Conservation (phyloP, 37 sponge, comb jelly and placozoan genomes). For the Axinella damicornis region DNA sequence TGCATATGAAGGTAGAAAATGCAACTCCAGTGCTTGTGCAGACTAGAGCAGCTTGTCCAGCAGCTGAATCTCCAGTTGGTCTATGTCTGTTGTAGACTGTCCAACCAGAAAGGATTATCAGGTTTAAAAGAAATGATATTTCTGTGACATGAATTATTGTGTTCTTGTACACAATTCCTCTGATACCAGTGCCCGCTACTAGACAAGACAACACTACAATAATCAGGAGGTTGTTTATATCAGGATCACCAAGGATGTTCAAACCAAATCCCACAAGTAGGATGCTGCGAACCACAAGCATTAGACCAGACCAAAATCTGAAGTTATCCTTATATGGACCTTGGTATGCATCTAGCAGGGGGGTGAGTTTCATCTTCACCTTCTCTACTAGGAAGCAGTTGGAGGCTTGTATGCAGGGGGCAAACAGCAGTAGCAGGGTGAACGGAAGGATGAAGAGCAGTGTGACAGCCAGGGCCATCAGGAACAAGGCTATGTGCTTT, state of each 20-base stretch:
- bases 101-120: neutral
- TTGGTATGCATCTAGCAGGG: constrained; percentile 17
- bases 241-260: neutral
- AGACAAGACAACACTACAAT: neutral
- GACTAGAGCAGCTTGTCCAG: neutral
- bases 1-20: neutral
- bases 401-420: neutral
- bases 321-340: neutral
- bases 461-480: neutral
- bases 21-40: neutral
- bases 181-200: neutral
- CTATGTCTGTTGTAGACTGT: neutral
- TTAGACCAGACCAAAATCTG: constrained; percentile 21
- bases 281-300: neutral
- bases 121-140: constrained; percentile 11
- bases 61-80: neutral
- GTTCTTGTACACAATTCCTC: constrained; percentile 6
- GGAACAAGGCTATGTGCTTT: constrained; percentile 6
- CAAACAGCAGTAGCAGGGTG: constrained; percentile 19
- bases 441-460: constrained; percentile 17
- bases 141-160: neutral
- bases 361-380: neutral
- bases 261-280: constrained; percentile 6
- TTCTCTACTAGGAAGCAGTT: neutral
- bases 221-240: neutral